Conservation (phyloP, 2,113 vertebrate genomes). For the Mixornis gularis region DNA sequence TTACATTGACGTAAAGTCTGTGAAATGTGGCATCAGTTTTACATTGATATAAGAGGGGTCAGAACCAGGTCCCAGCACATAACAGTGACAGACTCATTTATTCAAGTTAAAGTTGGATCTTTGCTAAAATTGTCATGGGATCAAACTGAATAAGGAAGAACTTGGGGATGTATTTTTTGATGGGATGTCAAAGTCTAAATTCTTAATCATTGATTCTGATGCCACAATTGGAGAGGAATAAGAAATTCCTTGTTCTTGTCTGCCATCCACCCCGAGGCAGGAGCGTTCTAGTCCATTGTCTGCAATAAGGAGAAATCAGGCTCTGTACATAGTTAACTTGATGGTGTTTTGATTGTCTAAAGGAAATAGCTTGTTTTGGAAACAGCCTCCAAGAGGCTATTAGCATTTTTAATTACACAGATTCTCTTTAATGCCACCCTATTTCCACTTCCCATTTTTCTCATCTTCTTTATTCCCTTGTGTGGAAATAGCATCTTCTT, state of each 20-base stretch:
- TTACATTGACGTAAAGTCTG: background rate
- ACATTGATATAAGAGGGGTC: background rate
- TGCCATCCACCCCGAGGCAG: background rate
- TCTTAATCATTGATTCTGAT: background rate
- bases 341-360: slow-evolving; percentile 48
- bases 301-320: background rate
- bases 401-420: slow-evolving; percentile 57
- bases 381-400: slow-evolving; percentile 45
- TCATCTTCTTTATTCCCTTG: slow-evolving; percentile 10
- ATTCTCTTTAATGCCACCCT: slow-evolving; percentile 38
- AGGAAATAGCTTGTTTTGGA: slow-evolving; percentile 61
- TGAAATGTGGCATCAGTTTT: background rate
- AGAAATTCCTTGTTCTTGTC: background rate
- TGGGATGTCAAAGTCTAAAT: background rate
- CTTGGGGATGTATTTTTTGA: background rate
- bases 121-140: background rate
- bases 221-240: background rate
- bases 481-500: slow-evolving; percentile 14
- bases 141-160: background rate
- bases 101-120: background rate
- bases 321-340: slow-evolving; percentile 12
- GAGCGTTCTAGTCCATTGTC: background rate
- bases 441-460: slow-evolving; percentile 49
- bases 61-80: background rate
- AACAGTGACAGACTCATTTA: background rate